These are phyloP conservation scores for Argopecten irradians DNA, from an alignment of 1,140 invertebrate species.

Conservation along the genomic window DNA sequence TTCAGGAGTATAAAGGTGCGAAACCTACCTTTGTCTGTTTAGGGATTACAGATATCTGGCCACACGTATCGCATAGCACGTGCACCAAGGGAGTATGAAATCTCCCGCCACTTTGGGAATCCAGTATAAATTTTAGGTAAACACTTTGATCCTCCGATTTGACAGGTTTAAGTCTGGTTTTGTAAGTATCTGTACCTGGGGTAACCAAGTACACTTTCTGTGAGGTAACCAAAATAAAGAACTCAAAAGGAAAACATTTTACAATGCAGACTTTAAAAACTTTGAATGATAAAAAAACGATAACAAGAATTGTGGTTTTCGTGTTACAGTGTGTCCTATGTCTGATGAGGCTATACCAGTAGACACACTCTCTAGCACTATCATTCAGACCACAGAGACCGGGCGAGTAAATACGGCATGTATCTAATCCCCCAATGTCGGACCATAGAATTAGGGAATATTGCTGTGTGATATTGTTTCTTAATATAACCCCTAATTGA, in stretches of 20 bases:
- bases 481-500: not conserved
- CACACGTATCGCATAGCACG: slow-evolving; percentile 13
- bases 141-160: not conserved
- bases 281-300: too few species aligned
- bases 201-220: not conserved
- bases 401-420: not conserved
- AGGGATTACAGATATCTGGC: not conserved
- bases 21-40: not conserved
- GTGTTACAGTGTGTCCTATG: not conserved
- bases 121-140: not conserved
- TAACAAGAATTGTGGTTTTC: too few species aligned
- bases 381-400: not conserved
- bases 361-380: not conserved
- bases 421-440: not conserved
- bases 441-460: not conserved
- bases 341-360: not conserved
- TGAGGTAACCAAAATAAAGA: not conserved
- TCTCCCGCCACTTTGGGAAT: not conserved
- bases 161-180: slow-evolving; percentile 16
- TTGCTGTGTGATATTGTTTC: not conserved
- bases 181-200: not conserved
- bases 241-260: too few species aligned
- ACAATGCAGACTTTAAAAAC: too few species aligned
- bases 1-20: not conserved
- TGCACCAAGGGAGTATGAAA: not conserved